A percentile compares a stretch with the other conserved stretches of the same genome.
Conservation (phyloP, 1,140 invertebrate genomes). For the Habropoda laboriosa region DNA sequence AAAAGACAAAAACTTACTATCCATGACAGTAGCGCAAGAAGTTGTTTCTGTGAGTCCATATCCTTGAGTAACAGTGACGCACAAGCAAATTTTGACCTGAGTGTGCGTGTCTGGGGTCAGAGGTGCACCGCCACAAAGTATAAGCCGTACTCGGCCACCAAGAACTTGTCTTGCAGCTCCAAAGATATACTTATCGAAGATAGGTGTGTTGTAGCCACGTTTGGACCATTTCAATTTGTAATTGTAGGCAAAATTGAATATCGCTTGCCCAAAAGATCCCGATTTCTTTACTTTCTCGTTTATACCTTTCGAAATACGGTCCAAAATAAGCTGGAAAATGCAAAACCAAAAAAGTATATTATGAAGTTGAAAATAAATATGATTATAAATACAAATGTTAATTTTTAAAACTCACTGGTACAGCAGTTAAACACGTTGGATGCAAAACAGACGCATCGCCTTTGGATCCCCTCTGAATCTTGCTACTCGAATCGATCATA, state of each 20-base stretch:
- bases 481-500: conserved; percentile 96
- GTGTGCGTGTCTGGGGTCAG: conserved; percentile 97
- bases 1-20: conserved; percentile 83
- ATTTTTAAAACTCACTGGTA: conserved; percentile 88
- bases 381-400: not conserved
- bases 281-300: conserved; percentile 94
- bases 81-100: conserved; percentile 96
- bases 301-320: conserved; percentile 97
- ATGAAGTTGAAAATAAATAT: not conserved
- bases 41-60: conserved; percentile 99
- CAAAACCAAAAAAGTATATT: conserved; percentile 71
- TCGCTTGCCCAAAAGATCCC: conserved; percentile 87
- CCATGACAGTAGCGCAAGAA: conserved; percentile 95
- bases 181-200: conserved; percentile 87
- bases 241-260: conserved; percentile 95
- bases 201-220: conserved; percentile 91
- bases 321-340: conserved; percentile 90
- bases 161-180: conserved; percentile 88
- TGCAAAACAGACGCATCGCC: conserved; percentile 95
- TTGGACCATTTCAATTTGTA: conserved; percentile 94
- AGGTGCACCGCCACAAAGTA: conserved; percentile 96
- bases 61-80: conserved; percentile 94
- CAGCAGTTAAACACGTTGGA: conserved; percentile 97
- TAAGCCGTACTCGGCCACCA: conserved; percentile 92
- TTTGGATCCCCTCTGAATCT: conserved; percentile 95